These are phyloP conservation scores for Ptilodon capucinus DNA, from an alignment of 2,888 invertebrate species.

Conservation along the genomic window DNA sequence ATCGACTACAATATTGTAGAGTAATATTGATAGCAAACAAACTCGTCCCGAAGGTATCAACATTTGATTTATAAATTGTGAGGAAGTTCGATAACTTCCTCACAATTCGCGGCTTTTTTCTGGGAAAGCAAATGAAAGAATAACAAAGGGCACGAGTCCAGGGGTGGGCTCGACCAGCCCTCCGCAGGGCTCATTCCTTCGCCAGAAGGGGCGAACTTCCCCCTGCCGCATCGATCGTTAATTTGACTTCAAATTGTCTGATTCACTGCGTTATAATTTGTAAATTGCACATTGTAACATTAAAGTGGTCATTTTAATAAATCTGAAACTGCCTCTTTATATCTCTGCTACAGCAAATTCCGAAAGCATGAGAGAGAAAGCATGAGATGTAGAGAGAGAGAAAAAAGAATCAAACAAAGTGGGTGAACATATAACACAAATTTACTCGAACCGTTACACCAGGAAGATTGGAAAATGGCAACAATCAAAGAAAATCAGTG, in stretches of 20 bases:
- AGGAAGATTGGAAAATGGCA: neutral
- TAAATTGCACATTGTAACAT: too few relatives aligned
- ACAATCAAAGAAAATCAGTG: neutral
- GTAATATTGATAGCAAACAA: constrained; percentile 4
- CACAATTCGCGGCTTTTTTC: constrained; percentile 28
- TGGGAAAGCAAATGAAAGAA: constrained; percentile 28
- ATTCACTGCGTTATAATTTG: constrained; percentile 39
- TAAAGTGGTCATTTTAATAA: neutral
- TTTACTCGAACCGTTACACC: too few relatives aligned
- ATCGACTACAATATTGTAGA: too few relatives aligned
- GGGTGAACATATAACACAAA: too few relatives aligned
- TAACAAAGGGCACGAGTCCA: constrained; percentile 19
- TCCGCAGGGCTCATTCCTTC: constrained; percentile 29
- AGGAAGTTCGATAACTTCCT: constrained; percentile 12
- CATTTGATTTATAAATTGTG: constrained; percentile 13
- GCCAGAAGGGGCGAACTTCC: constrained; percentile 54
- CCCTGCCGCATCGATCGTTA: constrained; percentile 61
- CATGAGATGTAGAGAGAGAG: too few relatives aligned
- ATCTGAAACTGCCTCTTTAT: too few relatives aligned
- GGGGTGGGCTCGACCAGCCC: constrained; percentile 44
- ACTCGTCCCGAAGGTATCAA: neutral
- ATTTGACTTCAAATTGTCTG: constrained; percentile 61
- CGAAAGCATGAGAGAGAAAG: too few relatives aligned
- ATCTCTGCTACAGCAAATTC: too few relatives aligned
- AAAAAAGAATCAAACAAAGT: neutral